Evolutionary conservation across 2,113 vertebrate species (phyloP).

Genomic region (Phrynosoma blainvillii): DNA sequence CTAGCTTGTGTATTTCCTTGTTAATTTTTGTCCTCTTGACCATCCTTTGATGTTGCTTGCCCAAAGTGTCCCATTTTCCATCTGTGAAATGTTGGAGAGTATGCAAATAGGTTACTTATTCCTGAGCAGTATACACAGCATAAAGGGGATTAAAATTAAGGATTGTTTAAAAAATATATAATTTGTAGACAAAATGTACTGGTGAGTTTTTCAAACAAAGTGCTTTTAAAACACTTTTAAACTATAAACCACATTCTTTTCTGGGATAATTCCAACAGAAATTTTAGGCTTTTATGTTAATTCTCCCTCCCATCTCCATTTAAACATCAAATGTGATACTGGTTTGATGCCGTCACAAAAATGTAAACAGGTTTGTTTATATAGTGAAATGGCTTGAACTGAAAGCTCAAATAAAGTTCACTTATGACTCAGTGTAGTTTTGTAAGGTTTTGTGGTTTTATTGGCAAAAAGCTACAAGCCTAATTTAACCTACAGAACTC

Average conservation of each 20-base stretch:
- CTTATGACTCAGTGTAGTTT: conserved; percentile 5
- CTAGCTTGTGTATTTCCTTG: too few relatives aligned
- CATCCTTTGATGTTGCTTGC: too few relatives aligned
- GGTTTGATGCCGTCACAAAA: conserved; percentile 13
- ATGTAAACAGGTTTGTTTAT: conserved; percentile 24
- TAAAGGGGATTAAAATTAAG: not conserved
- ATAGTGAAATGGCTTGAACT: not conserved
- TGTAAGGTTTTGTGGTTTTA: not conserved
- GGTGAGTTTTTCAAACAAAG: not conserved
- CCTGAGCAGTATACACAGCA: not conserved
- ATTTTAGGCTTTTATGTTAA: conserved; percentile 8
- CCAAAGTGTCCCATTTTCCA: too few relatives aligned
- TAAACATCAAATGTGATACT: conserved; percentile 18
- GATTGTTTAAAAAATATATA: not conserved
- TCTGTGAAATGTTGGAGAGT: too few relatives aligned
- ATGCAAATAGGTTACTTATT: not conserved
- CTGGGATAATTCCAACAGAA: not conserved
- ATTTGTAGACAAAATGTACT: not conserved
- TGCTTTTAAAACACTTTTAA: not conserved
- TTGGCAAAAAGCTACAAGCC: not conserved
- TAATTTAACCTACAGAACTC: not conserved
- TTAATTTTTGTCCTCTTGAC: too few relatives aligned
- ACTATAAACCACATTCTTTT: conserved; percentile 12
- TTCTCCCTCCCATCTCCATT: not conserved
- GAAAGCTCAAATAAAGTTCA: conserved; percentile 32